Percentiles rank a stretch among this genome's conserved stretches.
These are phyloP conservation scores for Anolis carolinensis DNA, from an alignment of 2,113 vertebrate species.

Conservation along the genomic window DNA sequence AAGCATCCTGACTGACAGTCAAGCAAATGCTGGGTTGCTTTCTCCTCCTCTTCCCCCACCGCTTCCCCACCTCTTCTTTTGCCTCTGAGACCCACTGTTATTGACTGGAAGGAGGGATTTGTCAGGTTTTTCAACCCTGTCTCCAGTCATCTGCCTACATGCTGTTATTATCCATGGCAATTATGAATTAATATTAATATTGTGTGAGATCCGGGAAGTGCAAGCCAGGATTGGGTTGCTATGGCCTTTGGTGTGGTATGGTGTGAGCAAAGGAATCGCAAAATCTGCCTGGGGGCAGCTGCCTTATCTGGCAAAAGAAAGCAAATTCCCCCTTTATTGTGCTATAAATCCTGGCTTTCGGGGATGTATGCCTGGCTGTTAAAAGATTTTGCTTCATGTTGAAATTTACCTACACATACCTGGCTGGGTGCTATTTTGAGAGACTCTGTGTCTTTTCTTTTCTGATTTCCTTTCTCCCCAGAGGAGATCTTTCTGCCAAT, in stretches of 20 bases:
- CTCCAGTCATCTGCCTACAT: slow-evolving; percentile 7
- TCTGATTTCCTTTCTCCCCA: neutral
- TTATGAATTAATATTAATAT: slow-evolving; percentile 29
- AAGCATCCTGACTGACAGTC: slow-evolving; percentile 20
- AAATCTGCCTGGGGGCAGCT: neutral
- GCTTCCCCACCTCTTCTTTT: neutral
- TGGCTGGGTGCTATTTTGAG: neutral
- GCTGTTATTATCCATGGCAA: neutral
- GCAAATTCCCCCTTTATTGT: neutral
- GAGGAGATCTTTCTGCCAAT: slow-evolving; percentile 13
- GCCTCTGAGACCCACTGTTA: slow-evolving; percentile 12
- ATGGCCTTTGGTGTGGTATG: slow-evolving; percentile 6
- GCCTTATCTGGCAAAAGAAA: slow-evolving; percentile 14
- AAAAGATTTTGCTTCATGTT: slow-evolving; percentile 14
- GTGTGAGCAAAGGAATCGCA: neutral
- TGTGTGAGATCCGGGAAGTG: neutral
- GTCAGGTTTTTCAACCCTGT: slow-evolving; percentile 18
- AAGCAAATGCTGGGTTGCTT: neutral
- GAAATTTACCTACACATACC: neutral
- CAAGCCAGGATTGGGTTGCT: neutral
- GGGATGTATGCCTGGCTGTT: neutral
- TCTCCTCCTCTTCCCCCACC: slow-evolving; percentile 1
- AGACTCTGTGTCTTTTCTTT: neutral
- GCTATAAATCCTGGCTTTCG: neutral
- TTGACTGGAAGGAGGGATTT: slow-evolving; percentile 5